phyloP scores from a whole-genome alignment of 2,888 invertebrate genomes.

The Siphlonurus alternatus region DNA sequence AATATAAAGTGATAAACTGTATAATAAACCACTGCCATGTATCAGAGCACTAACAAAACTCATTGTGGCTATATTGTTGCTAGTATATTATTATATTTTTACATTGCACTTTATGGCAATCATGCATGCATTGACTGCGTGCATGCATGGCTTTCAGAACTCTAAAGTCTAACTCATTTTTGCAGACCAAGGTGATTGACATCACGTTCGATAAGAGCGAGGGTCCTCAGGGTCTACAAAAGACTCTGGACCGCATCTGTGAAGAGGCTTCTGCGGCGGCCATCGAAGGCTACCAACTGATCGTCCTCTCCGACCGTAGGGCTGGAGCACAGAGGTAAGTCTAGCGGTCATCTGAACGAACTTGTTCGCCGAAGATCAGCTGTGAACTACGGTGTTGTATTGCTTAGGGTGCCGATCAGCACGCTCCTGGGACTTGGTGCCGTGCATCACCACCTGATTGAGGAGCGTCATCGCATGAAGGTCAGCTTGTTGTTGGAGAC shows the following conservation, averaged over 20 bases:
- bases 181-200: conserved; percentile 61
- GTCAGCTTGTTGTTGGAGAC: conserved; percentile 90
- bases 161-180: no score
- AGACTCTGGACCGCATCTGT: conserved; percentile 65
- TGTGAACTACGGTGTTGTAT: no score
- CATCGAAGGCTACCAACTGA: conserved; percentile 55
- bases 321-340: conserved; percentile 32
- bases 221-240: conserved; percentile 56
- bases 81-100: no score
- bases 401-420: conserved; percentile 52
- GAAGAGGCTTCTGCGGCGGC: conserved; percentile 69
- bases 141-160: no score
- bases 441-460: conserved; percentile 89
- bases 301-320: conserved; percentile 65
- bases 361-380: no score
- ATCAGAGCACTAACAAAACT: no score
- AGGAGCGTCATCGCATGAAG: conserved; percentile 88
- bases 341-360: background rate
- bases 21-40: no score
- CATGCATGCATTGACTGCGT: no score
- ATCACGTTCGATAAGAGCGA: conserved; percentile 67
- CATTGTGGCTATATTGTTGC: no score
- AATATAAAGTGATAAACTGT: no score
- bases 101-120: no score
- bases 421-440: conserved; percentile 77